phyloP scores from a whole-genome alignment of 2,797 vertebrate species.

The Pseudopleuronectes americanus region DNA sequence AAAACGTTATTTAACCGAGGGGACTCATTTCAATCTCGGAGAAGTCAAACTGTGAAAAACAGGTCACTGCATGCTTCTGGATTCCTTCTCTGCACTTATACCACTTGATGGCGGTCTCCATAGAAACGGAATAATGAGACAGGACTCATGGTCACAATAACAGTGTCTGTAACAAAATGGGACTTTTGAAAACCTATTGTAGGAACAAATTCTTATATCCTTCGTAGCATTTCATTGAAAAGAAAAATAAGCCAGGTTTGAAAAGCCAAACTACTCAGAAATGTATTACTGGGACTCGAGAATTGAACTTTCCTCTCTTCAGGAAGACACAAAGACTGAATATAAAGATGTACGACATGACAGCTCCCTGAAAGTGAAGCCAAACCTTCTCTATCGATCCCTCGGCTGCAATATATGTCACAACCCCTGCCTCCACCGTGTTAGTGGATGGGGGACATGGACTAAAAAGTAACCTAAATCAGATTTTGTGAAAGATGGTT shows the following conservation, averaged over 20 bases:
- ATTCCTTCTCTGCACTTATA: slow-evolving; percentile 65
- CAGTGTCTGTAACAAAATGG: slow-evolving; percentile 60
- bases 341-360: no score
- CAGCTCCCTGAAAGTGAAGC: no score
- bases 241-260: slow-evolving; percentile 9
- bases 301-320: slow-evolving; percentile 41
- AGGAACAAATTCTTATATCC: slow-evolving; percentile 24
- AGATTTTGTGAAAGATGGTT: no score
- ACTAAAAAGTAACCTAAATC: no score
- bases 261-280: slow-evolving; percentile 32
- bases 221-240: slow-evolving; percentile 21
- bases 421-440: no score
- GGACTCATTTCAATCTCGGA: slow-evolving; percentile 57
- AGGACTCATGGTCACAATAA: slow-evolving; percentile 77
- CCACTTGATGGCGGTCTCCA: slow-evolving; percentile 86
- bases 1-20: slow-evolving; percentile 48
- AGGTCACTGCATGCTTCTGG: slow-evolving; percentile 69
- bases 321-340: background rate
- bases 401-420: no score
- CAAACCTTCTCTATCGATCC: no score
- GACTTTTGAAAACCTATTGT: slow-evolving; percentile 33
- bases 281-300: slow-evolving; percentile 12
- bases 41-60: slow-evolving; percentile 73
- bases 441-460: no score
- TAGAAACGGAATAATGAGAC: slow-evolving; percentile 86